Base-by-base conservation (phyloP, 1,140 invertebrate genomes). In the Antheraea pernyi region DNA sequence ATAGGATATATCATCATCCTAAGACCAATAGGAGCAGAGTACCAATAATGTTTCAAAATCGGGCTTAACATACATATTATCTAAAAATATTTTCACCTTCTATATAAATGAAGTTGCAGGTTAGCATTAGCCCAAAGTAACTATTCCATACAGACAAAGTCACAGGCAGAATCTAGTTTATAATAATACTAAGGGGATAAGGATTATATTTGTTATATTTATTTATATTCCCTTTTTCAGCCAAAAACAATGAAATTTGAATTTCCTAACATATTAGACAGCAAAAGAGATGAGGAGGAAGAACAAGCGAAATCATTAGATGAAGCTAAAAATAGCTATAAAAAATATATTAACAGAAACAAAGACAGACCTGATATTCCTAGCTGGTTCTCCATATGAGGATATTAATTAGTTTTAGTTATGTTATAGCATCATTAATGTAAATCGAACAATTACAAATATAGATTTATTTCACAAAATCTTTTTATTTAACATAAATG, bases 361-460 rank as follows among this genome's bases (percentile, higher is more conserved):
- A 94, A 94, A 81, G 75, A 92, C 30, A 84, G 89, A 77, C 89
- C 93, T 61, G 93, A 93, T 79, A 72, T 94, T 10, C 94, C 94
- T 37, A 92, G 93, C 59, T 95, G 95, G 95, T 95, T 94, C 83
- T 86, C 93, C 58, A 87, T 94, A 68, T 89, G 77, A 16, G 46
- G 16, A 6, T 16, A n/a, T 2, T 16, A 53, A 53, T 6, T 53
- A 53, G 46, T 16, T 53, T 53, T 53, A 53, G 46, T 53, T 53
- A 16, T 53, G 8, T 22, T 66, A n/a, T 13, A 39, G 16, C 4
- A n/a, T 37, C 3, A 22, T 63, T 63, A 0, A 11, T 36, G 30
- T 30, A 11, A 10, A 37, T 36, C 0, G 22, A 63, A 30, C 6
- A 63, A 8, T 30, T 64, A 64, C 30, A 18, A 16, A 42, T n/a